Evolutionary conservation across 2,888 invertebrate genomes (phyloP).

Genomic region (Torymus texanus): DNA sequence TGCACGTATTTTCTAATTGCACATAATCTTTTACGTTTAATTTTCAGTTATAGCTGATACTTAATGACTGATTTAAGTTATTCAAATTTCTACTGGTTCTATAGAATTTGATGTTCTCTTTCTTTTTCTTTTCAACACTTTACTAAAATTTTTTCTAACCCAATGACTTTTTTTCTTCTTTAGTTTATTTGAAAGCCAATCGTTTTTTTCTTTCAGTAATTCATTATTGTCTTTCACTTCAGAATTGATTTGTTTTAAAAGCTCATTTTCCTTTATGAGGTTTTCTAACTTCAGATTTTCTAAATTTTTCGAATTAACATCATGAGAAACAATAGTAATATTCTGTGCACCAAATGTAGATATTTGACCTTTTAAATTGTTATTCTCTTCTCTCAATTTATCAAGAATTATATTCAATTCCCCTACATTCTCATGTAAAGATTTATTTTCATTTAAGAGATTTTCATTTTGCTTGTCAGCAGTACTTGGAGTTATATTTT

Average conservation of each 20-base stretch:
- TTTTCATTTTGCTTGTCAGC: conserved; percentile 22
- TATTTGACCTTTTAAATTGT: conserved; percentile 44
- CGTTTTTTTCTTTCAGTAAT: conserved; percentile 50
- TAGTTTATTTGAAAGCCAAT: conserved; percentile 43
- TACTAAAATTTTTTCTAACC: conserved; percentile 45
- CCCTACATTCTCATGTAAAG: conserved; percentile 36
- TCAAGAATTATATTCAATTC: conserved; percentile 32
- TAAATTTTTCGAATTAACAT: conserved; percentile 36
- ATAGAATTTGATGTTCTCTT: conserved; percentile 41
- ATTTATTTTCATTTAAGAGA: conserved; percentile 15
- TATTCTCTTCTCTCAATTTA: conserved; percentile 45
- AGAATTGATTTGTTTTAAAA: conserved; percentile 40
- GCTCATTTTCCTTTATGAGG: conserved; percentile 41
- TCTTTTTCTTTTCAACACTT: conserved; percentile 50
- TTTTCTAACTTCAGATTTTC: conserved; percentile 47
- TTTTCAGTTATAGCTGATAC: neutral
- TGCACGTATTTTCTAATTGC: conserved; percentile 11
- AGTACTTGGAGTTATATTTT: neutral
- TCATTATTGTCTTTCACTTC: conserved; percentile 45
- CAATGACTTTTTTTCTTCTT: conserved; percentile 50
- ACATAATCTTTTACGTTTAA: neutral
- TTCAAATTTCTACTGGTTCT: conserved; percentile 50
- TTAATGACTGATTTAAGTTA: neutral
- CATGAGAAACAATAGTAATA: conserved; percentile 36
- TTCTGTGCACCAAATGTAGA: conserved; percentile 17